Evolutionary conservation across 2,797 vertebrate species (phyloP).

Genomic region (Orestias chungarensis): DNA sequence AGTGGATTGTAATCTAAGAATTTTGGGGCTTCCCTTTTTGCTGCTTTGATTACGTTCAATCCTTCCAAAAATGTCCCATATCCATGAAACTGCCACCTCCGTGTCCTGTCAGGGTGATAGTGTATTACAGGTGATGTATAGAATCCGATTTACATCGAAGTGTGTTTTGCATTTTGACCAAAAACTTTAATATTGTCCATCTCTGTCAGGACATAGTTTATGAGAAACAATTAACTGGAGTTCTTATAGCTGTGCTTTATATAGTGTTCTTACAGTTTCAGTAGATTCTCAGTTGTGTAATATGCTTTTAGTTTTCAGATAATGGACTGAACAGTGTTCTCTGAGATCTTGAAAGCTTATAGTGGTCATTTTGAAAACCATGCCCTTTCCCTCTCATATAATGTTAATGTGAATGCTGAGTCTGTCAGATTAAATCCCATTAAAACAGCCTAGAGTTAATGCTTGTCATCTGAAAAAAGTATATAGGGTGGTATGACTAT

Average conservation of each 20-base stretch:
- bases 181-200: not conserved
- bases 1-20: not conserved
- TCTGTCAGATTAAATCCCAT: not conserved
- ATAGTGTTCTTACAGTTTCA: not conserved
- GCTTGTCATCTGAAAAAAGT: not conserved
- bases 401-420: not conserved
- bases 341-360: not conserved
- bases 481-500: not conserved
- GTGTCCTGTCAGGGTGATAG: not conserved
- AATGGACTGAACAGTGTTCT: no score
- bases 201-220: no score
- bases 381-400: not conserved
- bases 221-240: no score
- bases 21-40: not conserved
- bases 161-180: not conserved
- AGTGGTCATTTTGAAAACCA: not conserved
- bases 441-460: not conserved
- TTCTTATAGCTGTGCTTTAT: not conserved
- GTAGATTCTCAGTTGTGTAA: not conserved
- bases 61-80: not conserved
- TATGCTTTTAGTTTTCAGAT: no score
- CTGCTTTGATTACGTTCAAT: not conserved
- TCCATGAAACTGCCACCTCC: not conserved
- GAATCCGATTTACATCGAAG: not conserved
- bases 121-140: not conserved